phyloP scores from a whole-genome alignment of 2,797 vertebrate species.

The Squalus acanthias region DNA sequence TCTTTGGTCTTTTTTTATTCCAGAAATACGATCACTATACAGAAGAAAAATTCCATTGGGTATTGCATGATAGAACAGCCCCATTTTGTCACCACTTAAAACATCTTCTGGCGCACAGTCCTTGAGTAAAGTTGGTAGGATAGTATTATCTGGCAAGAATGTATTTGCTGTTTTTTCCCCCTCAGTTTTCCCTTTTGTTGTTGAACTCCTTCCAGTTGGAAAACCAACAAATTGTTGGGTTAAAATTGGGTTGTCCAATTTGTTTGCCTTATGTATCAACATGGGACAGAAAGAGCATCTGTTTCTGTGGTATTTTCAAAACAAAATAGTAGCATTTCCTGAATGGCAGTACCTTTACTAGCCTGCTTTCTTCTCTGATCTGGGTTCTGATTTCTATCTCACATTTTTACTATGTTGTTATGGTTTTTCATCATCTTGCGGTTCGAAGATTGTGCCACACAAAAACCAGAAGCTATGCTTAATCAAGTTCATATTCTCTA shows the following conservation, averaged over 20 bases:
- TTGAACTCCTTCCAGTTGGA: background rate
- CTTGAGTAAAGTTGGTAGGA: background rate
- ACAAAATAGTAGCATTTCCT: background rate
- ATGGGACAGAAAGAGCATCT: background rate
- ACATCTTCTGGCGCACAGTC: background rate
- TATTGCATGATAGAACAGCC: background rate
- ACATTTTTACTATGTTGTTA: background rate
- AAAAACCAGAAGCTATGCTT: background rate
- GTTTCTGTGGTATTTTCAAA: background rate
- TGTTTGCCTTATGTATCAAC: background rate
- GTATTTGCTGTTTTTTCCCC: background rate
- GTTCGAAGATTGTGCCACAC: conserved; percentile 15
- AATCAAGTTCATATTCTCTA: background rate
- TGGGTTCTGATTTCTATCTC: background rate
- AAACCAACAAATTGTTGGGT: background rate
- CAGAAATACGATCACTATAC: background rate
- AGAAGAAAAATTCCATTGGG: background rate
- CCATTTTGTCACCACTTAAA: background rate
- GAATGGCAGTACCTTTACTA: background rate
- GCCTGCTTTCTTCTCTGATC: background rate
- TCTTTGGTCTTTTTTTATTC: background rate
- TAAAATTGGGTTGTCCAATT: background rate
- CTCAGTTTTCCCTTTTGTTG: background rate
- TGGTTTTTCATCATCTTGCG: conserved; percentile 3
- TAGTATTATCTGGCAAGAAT: background rate